phyloP scores from a whole-genome alignment of 2,113 vertebrate genomes.

The Edolisoma coerulescens region DNA sequence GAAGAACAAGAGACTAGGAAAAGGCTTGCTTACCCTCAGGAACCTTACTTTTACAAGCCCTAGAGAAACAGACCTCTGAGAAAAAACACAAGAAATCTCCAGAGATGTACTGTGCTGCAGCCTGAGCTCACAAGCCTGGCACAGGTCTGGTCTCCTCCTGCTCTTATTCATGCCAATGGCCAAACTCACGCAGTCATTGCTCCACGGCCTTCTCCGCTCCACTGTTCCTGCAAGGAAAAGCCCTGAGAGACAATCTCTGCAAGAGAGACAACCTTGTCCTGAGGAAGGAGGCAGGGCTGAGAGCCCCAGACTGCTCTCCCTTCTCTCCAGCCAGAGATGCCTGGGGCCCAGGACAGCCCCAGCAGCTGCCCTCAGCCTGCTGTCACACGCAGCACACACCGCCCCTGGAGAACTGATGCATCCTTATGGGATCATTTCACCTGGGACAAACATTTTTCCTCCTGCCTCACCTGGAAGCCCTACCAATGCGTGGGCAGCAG shows the following conservation, averaged over 20 bases:
- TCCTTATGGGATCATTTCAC: accelerated
- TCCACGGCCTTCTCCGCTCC: accelerated
- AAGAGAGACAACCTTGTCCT: neutral
- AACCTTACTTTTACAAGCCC: neutral
- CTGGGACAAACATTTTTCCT: neutral
- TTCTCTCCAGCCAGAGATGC: accelerated
- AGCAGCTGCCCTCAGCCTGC: neutral
- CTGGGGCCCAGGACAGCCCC: neutral
- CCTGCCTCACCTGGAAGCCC: neutral
- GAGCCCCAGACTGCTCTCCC: neutral
- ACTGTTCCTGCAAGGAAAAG: neutral
- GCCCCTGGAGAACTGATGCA: accelerated
- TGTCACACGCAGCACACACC: accelerated
- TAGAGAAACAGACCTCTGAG: neutral
- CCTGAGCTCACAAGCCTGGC: neutral
- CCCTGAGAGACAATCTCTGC: no score
- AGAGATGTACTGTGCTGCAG: accelerated
- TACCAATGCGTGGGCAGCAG: neutral
- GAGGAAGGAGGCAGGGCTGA: neutral
- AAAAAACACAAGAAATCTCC: neutral
- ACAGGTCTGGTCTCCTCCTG: neutral
- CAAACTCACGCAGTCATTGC: neutral
- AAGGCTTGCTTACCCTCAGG: neutral
- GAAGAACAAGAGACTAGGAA: neutral
- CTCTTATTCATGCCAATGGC: neutral